Percentiles rank a stretch among this genome's conserved stretches.
These are phyloP conservation scores for Cydia strobilella DNA, from an alignment of 1,140 invertebrate species.

Conservation along the genomic window DNA sequence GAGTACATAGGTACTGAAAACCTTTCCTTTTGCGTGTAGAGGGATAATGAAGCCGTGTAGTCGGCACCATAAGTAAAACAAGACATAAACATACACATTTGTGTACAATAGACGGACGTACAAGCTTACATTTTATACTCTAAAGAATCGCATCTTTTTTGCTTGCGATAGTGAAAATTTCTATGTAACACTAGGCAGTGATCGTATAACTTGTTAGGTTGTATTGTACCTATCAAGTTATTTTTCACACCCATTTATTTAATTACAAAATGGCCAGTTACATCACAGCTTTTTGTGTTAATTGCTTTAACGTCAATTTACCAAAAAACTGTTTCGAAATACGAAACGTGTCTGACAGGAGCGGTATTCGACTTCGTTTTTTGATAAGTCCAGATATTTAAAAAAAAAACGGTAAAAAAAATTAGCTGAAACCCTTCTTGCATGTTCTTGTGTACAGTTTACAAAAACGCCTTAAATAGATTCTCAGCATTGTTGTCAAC, in stretches of 20 bases:
- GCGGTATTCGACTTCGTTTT: not conserved
- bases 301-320: conserved; percentile 4
- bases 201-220: not conserved
- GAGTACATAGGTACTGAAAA: not conserved
- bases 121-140: no score
- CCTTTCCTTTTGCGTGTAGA: not conserved
- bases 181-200: not conserved
- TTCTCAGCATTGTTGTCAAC: no score
- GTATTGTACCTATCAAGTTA: conserved; percentile 8
- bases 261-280: not conserved
- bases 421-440: no score
- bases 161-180: not conserved
- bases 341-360: not conserved
- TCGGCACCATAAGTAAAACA: not conserved
- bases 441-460: no score
- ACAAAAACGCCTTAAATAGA: no score
- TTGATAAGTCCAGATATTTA: not conserved
- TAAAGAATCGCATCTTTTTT: no score
- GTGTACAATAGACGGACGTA: not conserved
- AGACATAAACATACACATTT: not conserved
- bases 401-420: no score
- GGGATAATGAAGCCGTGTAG: not conserved
- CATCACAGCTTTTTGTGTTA: conserved; percentile 3
- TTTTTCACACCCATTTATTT: not conserved
- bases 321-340: conserved; percentile 5